These are phyloP conservation scores for Metridium senile DNA, from an alignment of 92 coral and sea anemone species.

Conservation along the genomic window DNA sequence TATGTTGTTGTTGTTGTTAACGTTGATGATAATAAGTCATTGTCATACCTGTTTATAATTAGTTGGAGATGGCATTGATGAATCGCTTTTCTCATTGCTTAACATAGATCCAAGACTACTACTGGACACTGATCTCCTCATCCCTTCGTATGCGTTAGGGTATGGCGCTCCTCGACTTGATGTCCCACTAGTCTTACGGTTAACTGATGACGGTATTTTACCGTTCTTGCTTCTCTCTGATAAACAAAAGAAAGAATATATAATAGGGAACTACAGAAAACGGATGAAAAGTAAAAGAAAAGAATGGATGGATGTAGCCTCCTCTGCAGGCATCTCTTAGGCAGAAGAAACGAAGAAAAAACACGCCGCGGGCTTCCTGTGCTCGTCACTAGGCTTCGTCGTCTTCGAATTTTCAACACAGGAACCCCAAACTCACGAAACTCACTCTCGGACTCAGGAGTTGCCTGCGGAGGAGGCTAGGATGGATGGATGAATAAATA, in stretches of 20 bases:
- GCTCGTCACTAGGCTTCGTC: too few species aligned
- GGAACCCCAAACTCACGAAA: too few species aligned
- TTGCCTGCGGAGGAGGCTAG: too few species aligned
- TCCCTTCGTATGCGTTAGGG: constrained; percentile 29
- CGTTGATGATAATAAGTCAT: background rate
- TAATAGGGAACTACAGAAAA: background rate
- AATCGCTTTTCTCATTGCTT: constrained; percentile 51
- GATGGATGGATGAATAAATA: too few species aligned
- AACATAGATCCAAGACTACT: constrained; percentile 62
- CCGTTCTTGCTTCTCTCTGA: constrained; percentile 48
- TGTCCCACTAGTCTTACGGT: constrained; percentile 58
- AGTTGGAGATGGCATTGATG: constrained; percentile 14
- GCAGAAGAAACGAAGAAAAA: too few species aligned
- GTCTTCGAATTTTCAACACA: too few species aligned
- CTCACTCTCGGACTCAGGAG: too few species aligned
- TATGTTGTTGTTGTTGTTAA: too few species aligned
- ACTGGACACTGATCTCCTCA: constrained; percentile 69
- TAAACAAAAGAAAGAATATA: background rate
- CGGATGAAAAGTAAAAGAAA: background rate
- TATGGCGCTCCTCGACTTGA: constrained; percentile 71
- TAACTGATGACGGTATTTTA: constrained; percentile 53
- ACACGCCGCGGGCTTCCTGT: too few species aligned
- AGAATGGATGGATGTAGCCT: too few species aligned
- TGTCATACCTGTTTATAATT: constrained; percentile 27
- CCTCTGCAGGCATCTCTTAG: too few species aligned